Evolutionary conservation across 2,888 invertebrate genomes (phyloP).

Genomic region (Mythimna lalbum): DNA sequence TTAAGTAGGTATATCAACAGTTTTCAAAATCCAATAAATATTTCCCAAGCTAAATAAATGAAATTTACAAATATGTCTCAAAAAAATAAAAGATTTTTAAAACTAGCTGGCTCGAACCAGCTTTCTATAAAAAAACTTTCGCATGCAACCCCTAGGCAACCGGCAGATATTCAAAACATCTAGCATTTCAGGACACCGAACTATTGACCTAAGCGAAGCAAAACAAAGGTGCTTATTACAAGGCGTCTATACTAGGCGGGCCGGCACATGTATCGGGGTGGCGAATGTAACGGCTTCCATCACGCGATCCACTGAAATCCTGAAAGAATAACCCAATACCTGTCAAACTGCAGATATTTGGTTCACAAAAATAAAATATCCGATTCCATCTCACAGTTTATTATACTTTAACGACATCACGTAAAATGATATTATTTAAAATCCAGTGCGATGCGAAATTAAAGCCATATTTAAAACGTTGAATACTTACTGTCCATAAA

Average conservation of each 20-base stretch:
- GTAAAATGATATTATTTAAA: conserved; percentile 55
- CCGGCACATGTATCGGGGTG: conserved; percentile 67
- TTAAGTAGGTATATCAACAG: background rate
- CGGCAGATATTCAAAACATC: conserved; percentile 45
- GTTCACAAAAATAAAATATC: conserved; percentile 45
- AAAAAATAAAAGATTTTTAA: conserved; percentile 1
- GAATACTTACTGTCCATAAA: conserved; percentile 46
- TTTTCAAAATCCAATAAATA: background rate
- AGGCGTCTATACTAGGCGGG: conserved; percentile 64
- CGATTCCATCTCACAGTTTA: conserved; percentile 29
- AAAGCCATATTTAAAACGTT: conserved; percentile 48
- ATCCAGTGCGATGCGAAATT: conserved; percentile 42
- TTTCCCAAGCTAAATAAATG: background rate
- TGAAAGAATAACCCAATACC: conserved; percentile 51
- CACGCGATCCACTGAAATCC: conserved; percentile 81
- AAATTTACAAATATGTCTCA: background rate
- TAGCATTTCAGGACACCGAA: conserved; percentile 61
- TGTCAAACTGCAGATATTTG: conserved; percentile 37
- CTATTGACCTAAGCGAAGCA: conserved; percentile 68
- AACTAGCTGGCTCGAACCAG: conserved; percentile 3
- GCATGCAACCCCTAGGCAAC: conserved; percentile 23
- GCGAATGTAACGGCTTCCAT: conserved; percentile 81
- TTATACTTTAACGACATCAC: conserved; percentile 38
- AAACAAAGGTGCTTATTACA: conserved; percentile 75
- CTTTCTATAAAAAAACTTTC: conserved; percentile 14